Conservation (phyloP, 1,140 invertebrate genomes). For the Saccostrea glomerata region DNA sequence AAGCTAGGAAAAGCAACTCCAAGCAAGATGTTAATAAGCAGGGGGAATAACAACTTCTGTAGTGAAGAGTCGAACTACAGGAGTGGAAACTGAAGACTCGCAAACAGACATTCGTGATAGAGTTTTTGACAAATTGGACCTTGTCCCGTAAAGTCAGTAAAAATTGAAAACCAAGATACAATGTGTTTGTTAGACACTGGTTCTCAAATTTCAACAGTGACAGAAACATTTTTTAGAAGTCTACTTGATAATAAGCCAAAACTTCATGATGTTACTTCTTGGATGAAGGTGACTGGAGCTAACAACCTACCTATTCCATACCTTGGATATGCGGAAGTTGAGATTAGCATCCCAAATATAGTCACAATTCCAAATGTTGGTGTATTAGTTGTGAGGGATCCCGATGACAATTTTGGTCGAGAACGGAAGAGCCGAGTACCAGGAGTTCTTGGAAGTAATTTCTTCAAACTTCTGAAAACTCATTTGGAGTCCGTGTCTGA, state of each 20-base stretch:
- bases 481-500: no score
- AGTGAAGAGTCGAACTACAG: slow-evolving; percentile 11
- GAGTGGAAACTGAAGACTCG: not conserved
- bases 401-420: no score
- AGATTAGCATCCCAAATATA: not conserved
- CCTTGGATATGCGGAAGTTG: slow-evolving; percentile 44
- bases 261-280: slow-evolving; percentile 41
- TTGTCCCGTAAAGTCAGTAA: not conserved
- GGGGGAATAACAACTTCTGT: not conserved
- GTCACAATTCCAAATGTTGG: no score
- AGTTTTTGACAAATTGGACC: not conserved
- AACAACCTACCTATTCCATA: slow-evolving; percentile 43
- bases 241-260: not conserved
- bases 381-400: no score
- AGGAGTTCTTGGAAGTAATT: no score
- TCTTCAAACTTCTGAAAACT: no score
- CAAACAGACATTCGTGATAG: not conserved
- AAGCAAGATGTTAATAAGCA: not conserved
- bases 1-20: not conserved
- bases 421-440: no score
- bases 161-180: not conserved
- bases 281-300: slow-evolving; percentile 44
- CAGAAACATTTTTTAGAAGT: slow-evolving; percentile 33
- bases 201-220: slow-evolving; percentile 39
- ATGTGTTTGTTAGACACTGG: slow-evolving; percentile 36